Conservation (phyloP, 2,797 vertebrate genomes). For the Nyctibius grandis region DNA sequence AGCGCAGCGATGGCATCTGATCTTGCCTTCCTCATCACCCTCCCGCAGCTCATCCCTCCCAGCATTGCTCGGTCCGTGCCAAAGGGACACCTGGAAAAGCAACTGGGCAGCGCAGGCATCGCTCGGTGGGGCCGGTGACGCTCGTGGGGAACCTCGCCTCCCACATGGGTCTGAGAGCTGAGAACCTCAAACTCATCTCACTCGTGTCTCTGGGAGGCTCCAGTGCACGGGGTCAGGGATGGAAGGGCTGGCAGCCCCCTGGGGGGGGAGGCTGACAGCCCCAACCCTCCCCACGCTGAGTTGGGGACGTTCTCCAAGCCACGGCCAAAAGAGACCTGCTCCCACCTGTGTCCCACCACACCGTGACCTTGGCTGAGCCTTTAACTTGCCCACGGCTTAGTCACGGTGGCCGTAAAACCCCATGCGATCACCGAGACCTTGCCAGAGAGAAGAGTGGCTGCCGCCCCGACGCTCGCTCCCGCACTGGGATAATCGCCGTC, state of each 20-base stretch:
- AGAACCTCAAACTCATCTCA: neutral
- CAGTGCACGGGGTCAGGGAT: rapidly evolving
- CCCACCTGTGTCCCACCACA: neutral
- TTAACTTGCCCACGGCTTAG: rapidly evolving
- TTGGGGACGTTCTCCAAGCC: neutral
- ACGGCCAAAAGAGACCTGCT: neutral
- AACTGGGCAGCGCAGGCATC: neutral
- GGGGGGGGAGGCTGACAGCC: rapidly evolving
- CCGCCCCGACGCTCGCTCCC: too few species aligned
- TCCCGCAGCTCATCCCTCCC: neutral
- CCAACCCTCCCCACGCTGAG: neutral
- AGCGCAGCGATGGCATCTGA: neutral
- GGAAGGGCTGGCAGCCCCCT: neutral
- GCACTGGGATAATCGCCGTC: too few species aligned
- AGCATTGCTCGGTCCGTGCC: rapidly evolving
- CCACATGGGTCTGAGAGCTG: neutral
- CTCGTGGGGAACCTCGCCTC: rapidly evolving
- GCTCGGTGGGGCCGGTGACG: neutral
- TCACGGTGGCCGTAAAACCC: rapidly evolving
- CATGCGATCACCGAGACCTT: rapidly evolving
- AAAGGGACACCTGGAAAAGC: neutral
- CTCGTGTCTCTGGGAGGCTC: neutral
- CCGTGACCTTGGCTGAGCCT: neutral
- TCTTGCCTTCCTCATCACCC: neutral
- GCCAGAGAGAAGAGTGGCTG: neutral